phyloP scores from a whole-genome alignment of 2,797 vertebrate species.

The Eutrigla gurnardus region DNA sequence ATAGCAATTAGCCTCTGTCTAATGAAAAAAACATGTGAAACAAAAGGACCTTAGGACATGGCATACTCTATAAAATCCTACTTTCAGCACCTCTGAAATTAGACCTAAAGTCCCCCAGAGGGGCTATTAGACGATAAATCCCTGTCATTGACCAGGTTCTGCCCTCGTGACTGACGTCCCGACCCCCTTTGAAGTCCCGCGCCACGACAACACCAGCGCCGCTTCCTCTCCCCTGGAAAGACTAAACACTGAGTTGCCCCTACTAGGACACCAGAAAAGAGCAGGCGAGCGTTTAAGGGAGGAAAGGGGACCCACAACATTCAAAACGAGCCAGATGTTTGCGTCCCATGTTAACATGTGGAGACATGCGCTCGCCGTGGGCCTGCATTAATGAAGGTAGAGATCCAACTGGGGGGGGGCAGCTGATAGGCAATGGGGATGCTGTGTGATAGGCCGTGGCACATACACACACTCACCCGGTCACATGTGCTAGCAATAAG shows the following conservation, averaged over 20 bases:
- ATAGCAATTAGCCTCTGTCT: conserved; percentile 43
- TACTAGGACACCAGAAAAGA: conserved; percentile 40
- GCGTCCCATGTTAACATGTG: conserved; percentile 60
- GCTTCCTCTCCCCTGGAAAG: conserved; percentile 49
- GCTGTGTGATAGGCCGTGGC: conserved; percentile 63
- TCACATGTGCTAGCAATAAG: conserved; percentile 83
- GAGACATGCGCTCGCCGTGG: conserved; percentile 69
- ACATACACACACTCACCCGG: conserved; percentile 69
- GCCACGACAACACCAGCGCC: conserved; percentile 64
- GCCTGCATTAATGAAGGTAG: conserved; percentile 81
- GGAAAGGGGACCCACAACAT: conserved; percentile 49
- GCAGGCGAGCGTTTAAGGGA: conserved; percentile 28
- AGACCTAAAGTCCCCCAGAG: conserved; percentile 75
- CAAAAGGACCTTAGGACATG: conserved; percentile 55
- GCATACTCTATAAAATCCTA: conserved; percentile 70
- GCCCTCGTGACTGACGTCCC: conserved; percentile 69
- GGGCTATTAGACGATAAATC: conserved; percentile 78
- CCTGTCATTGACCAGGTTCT: conserved; percentile 74
- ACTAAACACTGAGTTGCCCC: conserved; percentile 31
- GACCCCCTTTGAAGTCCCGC: conserved; percentile 73
- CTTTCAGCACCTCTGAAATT: conserved; percentile 81
- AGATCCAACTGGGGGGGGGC: conserved; percentile 60
- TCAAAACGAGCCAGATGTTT: conserved; percentile 75
- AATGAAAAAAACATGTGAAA: conserved; percentile 57
- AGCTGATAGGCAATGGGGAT: conserved; percentile 59